Evolutionary conservation across 2,113 vertebrate species (phyloP).

Genomic region (Ceyx cyanopectus): DNA sequence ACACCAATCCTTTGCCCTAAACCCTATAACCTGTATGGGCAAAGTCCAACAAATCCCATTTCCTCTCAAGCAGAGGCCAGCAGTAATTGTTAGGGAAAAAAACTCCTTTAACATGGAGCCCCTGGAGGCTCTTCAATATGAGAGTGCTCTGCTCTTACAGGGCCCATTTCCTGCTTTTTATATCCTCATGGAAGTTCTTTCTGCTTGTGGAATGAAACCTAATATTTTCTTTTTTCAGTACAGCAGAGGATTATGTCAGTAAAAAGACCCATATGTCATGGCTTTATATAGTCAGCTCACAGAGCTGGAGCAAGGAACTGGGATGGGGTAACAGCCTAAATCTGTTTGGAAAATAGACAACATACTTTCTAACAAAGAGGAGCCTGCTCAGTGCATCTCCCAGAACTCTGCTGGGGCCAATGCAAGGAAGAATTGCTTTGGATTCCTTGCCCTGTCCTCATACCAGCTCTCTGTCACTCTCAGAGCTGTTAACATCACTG

Average conservation of each 20-base stretch:
- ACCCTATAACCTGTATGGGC: not conserved
- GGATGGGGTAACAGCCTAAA: conserved; percentile 45
- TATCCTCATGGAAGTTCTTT: conserved; percentile 66
- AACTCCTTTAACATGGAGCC: not conserved
- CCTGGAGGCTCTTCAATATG: conserved; percentile 26
- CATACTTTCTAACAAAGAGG: conserved; percentile 21
- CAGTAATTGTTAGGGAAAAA: conserved; percentile 26
- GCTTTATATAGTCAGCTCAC: conserved; percentile 66
- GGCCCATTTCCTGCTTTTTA: conserved; percentile 69
- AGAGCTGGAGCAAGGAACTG: not conserved
- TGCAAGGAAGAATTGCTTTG: not conserved
- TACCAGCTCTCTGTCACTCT: not conserved
- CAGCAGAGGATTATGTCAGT: conserved; percentile 69
- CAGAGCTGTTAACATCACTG: not conserved
- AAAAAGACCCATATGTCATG: conserved; percentile 67
- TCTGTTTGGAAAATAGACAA: conserved; percentile 37
- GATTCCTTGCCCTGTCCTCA: not conserved
- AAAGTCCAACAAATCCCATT: conserved; percentile 47
- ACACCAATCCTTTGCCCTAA: not conserved
- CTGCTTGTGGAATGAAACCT: conserved; percentile 63
- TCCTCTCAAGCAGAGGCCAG: not conserved
- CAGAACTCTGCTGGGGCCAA: not conserved
- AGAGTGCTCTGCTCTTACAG: not conserved
- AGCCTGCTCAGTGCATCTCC: not conserved
- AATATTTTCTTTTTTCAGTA: conserved; percentile 71